A percentile compares a stretch with the other conserved stretches of the same genome.
Conservation (phyloP, 2,888 invertebrate genomes). For the Aspidiotus rigidus region DNA sequence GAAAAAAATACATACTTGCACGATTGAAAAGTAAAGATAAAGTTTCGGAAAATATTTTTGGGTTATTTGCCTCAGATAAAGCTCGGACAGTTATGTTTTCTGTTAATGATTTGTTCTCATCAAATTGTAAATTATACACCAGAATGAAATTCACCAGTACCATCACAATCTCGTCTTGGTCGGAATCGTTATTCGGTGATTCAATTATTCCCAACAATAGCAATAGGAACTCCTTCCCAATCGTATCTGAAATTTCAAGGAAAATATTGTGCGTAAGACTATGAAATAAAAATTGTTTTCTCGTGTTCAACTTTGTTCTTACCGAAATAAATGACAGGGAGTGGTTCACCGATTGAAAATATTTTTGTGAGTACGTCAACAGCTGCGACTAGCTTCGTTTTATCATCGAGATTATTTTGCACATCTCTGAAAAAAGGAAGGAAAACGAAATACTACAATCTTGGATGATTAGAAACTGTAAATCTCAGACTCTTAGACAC, state of each 20-base stretch:
- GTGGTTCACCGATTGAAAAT: slow-evolving; percentile 78
- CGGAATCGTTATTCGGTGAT: slow-evolving; percentile 41
- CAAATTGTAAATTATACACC: slow-evolving; percentile 82
- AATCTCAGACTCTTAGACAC: too few species aligned
- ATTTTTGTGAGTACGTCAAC: slow-evolving; percentile 77
- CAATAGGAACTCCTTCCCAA: slow-evolving; percentile 24
- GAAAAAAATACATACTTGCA: slow-evolving; percentile 56
- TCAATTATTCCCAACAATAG: slow-evolving; percentile 23
- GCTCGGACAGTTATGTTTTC: slow-evolving; percentile 40
- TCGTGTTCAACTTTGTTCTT: slow-evolving; percentile 38
- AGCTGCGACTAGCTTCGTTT: slow-evolving; percentile 71
- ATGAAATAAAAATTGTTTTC: background rate
- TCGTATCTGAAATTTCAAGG: slow-evolving; percentile 13
- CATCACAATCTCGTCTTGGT: slow-evolving; percentile 73
- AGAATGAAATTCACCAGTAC: slow-evolving; percentile 78
- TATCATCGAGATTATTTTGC: slow-evolving; percentile 66
- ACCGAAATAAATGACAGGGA: slow-evolving; percentile 85
- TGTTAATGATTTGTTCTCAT: slow-evolving; percentile 28
- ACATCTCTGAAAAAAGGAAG: slow-evolving; percentile 53
- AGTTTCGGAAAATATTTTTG: slow-evolving; percentile 86
- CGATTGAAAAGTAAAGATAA: slow-evolving; percentile 75
- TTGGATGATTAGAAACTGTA: too few species aligned
- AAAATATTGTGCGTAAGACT: background rate
- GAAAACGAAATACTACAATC: too few species aligned
- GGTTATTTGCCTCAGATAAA: slow-evolving; percentile 44